Evolutionary conservation across 2,113 vertebrate species (phyloP).

Genomic region (Sula dactylatra): DNA sequence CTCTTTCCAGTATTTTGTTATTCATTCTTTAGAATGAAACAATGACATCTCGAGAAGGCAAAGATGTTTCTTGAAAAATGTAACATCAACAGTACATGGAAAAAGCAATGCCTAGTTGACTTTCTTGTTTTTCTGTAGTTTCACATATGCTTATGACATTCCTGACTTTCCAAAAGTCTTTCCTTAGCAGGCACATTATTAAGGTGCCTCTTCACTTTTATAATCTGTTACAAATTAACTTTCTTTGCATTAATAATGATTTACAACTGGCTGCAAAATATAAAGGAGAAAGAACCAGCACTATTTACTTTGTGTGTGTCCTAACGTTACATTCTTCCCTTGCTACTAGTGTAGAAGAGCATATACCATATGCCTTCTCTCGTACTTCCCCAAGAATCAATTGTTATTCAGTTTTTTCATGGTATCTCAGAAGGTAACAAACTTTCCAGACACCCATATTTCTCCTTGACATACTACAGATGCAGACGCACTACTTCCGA

Average conservation of each 20-base stretch:
- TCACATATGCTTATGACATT: not conserved
- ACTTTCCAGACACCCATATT: not conserved
- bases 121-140: not conserved
- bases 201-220: not conserved
- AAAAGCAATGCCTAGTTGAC: not conserved
- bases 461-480: not conserved
- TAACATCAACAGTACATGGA: not conserved
- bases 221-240: not conserved
- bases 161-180: no score
- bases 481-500: not conserved
- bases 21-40: not conserved
- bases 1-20: not conserved
- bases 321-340: not conserved
- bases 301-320: not conserved
- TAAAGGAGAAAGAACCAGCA: not conserved
- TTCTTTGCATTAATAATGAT: not conserved
- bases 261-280: not conserved
- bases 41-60: not conserved
- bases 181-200: not conserved
- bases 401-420: not conserved
- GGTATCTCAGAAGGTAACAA: not conserved
- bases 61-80: not conserved
- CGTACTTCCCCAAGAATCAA: not conserved
- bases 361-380: not conserved
- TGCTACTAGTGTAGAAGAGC: not conserved